A percentile compares a stretch with the other conserved stretches of the same genome.
phyloP scores from a whole-genome alignment of 1,140 invertebrate genomes.

The Agrypnia vestita region DNA sequence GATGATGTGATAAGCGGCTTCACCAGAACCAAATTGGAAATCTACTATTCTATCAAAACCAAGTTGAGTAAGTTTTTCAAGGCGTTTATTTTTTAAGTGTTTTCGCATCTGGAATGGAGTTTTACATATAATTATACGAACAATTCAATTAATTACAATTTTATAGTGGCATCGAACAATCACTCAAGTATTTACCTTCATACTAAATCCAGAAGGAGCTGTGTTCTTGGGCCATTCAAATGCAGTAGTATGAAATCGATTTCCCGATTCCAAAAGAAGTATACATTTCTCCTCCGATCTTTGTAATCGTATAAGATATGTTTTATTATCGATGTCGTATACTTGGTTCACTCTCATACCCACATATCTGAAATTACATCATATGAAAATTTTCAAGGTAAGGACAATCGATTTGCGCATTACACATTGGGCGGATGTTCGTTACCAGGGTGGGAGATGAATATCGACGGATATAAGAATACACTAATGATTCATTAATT shows the following conservation, averaged over 20 bases:
- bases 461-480: slow-evolving; percentile 8
- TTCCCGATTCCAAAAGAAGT: slow-evolving; percentile 95
- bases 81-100: slow-evolving; percentile 95
- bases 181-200: slow-evolving; percentile 83
- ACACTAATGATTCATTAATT: neutral
- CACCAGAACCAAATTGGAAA: slow-evolving; percentile 94
- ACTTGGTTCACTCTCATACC: slow-evolving; percentile 97
- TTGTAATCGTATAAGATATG: slow-evolving; percentile 94
- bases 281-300: slow-evolving; percentile 88
- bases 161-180: too few species aligned
- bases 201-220: slow-evolving; percentile 95
- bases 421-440: slow-evolving; percentile 37
- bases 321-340: slow-evolving; percentile 98
- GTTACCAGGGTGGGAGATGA: slow-evolving; percentile 15
- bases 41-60: slow-evolving; percentile 93
- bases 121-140: slow-evolving; percentile 51
- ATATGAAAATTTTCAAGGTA: slow-evolving; percentile 29
- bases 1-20: slow-evolving; percentile 96
- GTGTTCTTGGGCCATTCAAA: slow-evolving; percentile 99
- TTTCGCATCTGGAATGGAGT: slow-evolving; percentile 86
- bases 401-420: slow-evolving; percentile 39
- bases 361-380: slow-evolving; percentile 78
- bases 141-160: neutral
- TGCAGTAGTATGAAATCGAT: slow-evolving; percentile 92
- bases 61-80: slow-evolving; percentile 90